A percentile compares a stretch with the other conserved stretches of the same genome.
phyloP scores from a whole-genome alignment of 2,888 invertebrate species.

The Euspilapteryx auroguttella region DNA sequence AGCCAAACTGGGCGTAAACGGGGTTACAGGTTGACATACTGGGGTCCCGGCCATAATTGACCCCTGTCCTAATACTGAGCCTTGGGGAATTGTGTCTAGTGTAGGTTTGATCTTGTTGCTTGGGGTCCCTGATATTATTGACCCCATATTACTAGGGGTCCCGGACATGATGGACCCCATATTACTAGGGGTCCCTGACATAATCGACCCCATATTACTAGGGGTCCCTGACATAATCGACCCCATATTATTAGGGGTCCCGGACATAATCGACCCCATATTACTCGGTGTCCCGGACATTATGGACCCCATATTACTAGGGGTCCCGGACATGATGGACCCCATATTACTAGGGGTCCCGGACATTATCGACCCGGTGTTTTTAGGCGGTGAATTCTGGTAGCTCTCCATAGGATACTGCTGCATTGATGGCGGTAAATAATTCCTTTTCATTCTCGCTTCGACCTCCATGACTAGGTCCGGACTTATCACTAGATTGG shows the following conservation, averaged over 20 bases:
- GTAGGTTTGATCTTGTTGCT: slow-evolving; percentile 25
- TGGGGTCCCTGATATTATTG: too few relatives aligned
- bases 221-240: neutral
- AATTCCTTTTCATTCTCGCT: slow-evolving; percentile 81
- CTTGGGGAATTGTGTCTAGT: slow-evolving; percentile 41
- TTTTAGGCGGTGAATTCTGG: slow-evolving; percentile 14
- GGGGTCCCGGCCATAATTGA: slow-evolving; percentile 18
- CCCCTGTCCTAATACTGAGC: slow-evolving; percentile 20
- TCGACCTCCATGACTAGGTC: slow-evolving; percentile 89
- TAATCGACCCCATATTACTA: neutral
- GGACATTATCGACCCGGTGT: neutral
- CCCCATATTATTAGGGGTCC: neutral
- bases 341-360: neutral
- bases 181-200: neutral
- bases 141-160: too few relatives aligned
- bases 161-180: slow-evolving; percentile 3
- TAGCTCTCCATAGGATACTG: slow-evolving; percentile 34
- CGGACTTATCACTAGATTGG: slow-evolving; percentile 75
- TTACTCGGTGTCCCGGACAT: neutral
- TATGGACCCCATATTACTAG: neutral
- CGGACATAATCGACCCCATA: neutral
- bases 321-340: neutral
- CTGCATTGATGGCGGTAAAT: slow-evolving; percentile 73
- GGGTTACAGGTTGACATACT: slow-evolving; percentile 14
- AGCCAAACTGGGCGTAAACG: slow-evolving; percentile 15